These are phyloP conservation scores for Epinotia ramella DNA, from an alignment of 2,888 invertebrate genomes.

Conservation along the genomic window DNA sequence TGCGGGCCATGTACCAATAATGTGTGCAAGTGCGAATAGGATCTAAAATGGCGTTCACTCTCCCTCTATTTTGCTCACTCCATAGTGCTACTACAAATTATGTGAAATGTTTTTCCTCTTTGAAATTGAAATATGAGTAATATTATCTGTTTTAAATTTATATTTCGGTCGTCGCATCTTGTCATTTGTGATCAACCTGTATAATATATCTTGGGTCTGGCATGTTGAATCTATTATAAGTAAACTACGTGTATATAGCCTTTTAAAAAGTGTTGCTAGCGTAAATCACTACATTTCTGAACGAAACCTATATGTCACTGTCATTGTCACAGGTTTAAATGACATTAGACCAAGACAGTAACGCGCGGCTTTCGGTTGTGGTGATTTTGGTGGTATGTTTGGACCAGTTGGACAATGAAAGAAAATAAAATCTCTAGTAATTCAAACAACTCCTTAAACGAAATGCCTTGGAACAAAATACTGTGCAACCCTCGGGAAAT, in stretches of 20 bases:
- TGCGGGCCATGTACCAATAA: too few relatives aligned
- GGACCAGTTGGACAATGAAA: too few relatives aligned
- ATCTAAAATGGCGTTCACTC: too few relatives aligned
- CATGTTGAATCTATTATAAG: too few relatives aligned
- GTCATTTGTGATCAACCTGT: background rate
- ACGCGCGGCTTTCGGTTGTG: background rate
- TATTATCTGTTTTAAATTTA: too few relatives aligned
- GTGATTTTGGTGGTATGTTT: background rate
- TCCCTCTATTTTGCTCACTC: too few relatives aligned
- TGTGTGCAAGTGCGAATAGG: too few relatives aligned
- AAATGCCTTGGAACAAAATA: constrained; percentile 83
- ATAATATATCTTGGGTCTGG: background rate
- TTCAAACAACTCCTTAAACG: constrained; percentile 14
- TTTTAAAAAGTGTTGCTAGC: constrained; percentile 20
- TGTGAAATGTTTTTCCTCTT: too few relatives aligned
- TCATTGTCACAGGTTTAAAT: constrained; percentile 4
- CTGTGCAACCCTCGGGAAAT: constrained; percentile 84
- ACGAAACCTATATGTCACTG: background rate
- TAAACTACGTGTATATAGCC: background rate
- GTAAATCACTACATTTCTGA: background rate
- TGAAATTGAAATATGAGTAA: too few relatives aligned
- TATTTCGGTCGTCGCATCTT: background rate
- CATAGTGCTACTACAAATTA: too few relatives aligned
- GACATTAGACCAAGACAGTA: background rate
- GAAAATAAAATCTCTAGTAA: background rate